These are phyloP conservation scores for Octopus bimaculoides DNA, from an alignment of 1,140 invertebrate species.

Conservation along the genomic window DNA sequence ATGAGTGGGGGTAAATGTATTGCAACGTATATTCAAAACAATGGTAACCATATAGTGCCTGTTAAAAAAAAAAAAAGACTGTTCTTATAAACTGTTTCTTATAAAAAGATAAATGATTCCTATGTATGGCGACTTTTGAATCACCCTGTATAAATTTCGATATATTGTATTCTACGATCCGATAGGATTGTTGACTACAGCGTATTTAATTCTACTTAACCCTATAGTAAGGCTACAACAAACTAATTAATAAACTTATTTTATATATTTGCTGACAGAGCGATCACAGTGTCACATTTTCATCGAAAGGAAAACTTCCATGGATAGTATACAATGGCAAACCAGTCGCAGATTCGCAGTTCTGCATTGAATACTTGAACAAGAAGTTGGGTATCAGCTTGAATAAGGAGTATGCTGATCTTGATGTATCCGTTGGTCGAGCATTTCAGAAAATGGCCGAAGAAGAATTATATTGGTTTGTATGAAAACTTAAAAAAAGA, in stretches of 20 bases:
- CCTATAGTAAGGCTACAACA: too few relatives aligned
- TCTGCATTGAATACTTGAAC: constrained; percentile 56
- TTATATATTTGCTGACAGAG: constrained; percentile 30
- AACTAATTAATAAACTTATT: neutral
- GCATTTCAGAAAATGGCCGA: constrained; percentile 54
- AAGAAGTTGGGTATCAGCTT: constrained; percentile 40
- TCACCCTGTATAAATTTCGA: too few relatives aligned
- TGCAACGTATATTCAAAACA: too few relatives aligned
- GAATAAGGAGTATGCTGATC: constrained; percentile 34
- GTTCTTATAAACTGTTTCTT: too few relatives aligned
- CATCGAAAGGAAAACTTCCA: constrained; percentile 53
- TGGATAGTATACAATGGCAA: constrained; percentile 59
- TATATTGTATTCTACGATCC: too few relatives aligned
- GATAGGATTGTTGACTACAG: too few relatives aligned
- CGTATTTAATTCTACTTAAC: too few relatives aligned
- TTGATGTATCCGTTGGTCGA: constrained; percentile 38
- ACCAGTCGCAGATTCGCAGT: constrained; percentile 57
- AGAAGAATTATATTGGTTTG: constrained; percentile 57
- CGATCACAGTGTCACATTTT: constrained; percentile 41
- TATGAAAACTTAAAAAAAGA: neutral
- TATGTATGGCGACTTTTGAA: too few relatives aligned
- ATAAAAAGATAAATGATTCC: too few relatives aligned
- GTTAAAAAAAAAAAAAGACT: too few relatives aligned
- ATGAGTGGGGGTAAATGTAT: too few relatives aligned
- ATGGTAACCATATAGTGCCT: too few relatives aligned